Conservation (phyloP, 2,797 vertebrate species). For the Paguma larvata region DNA sequence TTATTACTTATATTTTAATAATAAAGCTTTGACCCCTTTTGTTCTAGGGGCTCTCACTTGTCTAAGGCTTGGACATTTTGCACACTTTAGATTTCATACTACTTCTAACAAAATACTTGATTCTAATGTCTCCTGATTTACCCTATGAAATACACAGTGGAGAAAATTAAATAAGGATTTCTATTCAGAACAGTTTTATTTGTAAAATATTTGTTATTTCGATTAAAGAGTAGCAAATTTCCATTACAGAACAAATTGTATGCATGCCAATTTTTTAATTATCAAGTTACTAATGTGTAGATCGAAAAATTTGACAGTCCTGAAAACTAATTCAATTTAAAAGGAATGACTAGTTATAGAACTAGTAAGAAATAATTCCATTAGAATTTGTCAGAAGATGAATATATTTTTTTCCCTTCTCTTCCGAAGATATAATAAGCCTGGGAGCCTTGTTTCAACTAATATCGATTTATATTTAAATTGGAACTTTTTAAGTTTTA, state of each 20-base stretch:
- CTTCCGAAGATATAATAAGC: background rate
- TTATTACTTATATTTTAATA: conserved; percentile 62
- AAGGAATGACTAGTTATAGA: background rate
- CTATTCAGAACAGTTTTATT: conserved; percentile 43
- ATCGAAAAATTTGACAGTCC: background rate
- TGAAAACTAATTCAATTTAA: background rate
- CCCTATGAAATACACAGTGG: background rate
- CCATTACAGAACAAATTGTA: background rate
- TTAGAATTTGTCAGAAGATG: background rate
- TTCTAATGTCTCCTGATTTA: conserved; percentile 49
- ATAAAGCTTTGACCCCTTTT: conserved; percentile 42
- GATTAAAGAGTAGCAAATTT: conserved; percentile 18
- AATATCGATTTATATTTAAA: conserved; percentile 51
- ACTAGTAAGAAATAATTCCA: background rate
- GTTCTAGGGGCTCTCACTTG: conserved; percentile 21
- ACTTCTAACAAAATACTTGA: conserved; percentile 33
- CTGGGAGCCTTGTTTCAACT: conserved; percentile 9
- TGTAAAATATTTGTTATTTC: conserved; percentile 3
- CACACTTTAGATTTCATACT: background rate
- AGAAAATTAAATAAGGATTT: conserved; percentile 50
- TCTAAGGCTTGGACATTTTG: conserved; percentile 55
- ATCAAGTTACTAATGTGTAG: background rate
- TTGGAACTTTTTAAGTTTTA: conserved; percentile 49
- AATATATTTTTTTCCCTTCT: background rate
- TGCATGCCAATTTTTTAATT: background rate